Base-by-base conservation (phyloP, 1,140 invertebrate genomes). In the Drosophila arawakana region DNA sequence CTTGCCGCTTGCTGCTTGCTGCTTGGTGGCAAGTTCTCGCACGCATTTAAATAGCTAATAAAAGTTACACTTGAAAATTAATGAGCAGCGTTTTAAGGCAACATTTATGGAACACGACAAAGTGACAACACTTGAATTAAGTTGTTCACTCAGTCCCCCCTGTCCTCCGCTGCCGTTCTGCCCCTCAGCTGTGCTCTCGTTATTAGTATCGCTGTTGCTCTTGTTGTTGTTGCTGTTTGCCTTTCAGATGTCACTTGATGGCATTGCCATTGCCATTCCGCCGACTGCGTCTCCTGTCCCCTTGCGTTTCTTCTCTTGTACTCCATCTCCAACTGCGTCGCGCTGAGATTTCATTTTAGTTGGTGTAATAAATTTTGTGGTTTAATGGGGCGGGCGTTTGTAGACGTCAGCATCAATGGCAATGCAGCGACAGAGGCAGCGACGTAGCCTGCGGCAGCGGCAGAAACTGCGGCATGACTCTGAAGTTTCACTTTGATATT, bases 51-150 rank as follows among this genome's bases (percentile, higher is more conserved):
- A 89, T 89, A 84, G 74, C 84, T 89, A 89, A 89, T 89, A 89
- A 89, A 89, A 89, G 85, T 89, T 89, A 89, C 84, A 89, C 84
- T 89, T 89, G 84, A 89, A 89, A 89, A 89, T 89, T 89, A 89
- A 89, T 89, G 84, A 89, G 84, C 84, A 89, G 68, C 78, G 75
- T 83, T 89, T 89, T 84, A 76, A 67, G 72, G 72, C 65, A 75
- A 71, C 78, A 78, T 89, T 84, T 89, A 78, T 78, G 84, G 80
- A 78, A 79, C 78, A 84, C 84, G 75, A 89, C 84, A 89, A 89
- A 89, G 84, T 89, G 84, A 89, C 84, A 89, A 89, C 84, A 89
- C 84, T 84, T 78, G 84, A 89, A 89, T 89, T 89, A 89, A 89
- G 84, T 79, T 89, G 84, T 89, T 80, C 71, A 50, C 57, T 10